phyloP scores from a whole-genome alignment of 1,140 invertebrate genomes.

The Ceratitis capitata region DNA sequence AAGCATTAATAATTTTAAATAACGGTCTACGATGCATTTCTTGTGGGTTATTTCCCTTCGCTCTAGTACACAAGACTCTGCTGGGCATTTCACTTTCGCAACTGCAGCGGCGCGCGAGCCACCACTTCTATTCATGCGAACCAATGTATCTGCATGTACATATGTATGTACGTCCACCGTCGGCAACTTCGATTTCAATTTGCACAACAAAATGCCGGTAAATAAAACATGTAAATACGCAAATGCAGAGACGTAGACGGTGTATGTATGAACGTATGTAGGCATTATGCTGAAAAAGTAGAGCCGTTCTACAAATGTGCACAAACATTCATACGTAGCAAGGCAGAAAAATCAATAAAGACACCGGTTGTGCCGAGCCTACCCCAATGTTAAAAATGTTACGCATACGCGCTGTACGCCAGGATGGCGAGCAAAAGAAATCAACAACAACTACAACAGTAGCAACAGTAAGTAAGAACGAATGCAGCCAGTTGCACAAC shows the following conservation, averaged over 20 bases:
- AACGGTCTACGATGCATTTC: too few relatives aligned
- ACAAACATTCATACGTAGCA: background rate
- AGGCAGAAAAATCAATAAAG: background rate
- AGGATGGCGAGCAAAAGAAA: background rate
- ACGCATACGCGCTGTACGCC: slow-evolving; percentile 30
- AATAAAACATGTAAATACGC: background rate
- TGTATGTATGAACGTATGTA: background rate
- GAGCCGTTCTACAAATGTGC: background rate
- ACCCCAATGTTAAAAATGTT: slow-evolving; percentile 37
- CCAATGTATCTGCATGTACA: too few relatives aligned
- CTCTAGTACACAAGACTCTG: background rate
- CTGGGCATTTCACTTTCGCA: slow-evolving; percentile 1
- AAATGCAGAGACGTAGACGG: background rate
- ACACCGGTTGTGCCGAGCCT: background rate
- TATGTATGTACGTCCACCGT: background rate
- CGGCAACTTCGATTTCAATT: slow-evolving; percentile 17
- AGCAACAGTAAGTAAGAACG: background rate
- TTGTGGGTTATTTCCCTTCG: background rate
- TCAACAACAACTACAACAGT: too few relatives aligned
- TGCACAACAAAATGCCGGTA: background rate
- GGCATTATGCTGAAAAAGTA: background rate
- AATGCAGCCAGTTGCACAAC: slow-evolving; percentile 1
- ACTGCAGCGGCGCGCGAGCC: background rate
- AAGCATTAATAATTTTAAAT: background rate
- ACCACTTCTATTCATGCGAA: too few relatives aligned